Base-by-base conservation (phyloP, 2,113 vertebrate genomes). In the Pycnonotus jocosus region DNA sequence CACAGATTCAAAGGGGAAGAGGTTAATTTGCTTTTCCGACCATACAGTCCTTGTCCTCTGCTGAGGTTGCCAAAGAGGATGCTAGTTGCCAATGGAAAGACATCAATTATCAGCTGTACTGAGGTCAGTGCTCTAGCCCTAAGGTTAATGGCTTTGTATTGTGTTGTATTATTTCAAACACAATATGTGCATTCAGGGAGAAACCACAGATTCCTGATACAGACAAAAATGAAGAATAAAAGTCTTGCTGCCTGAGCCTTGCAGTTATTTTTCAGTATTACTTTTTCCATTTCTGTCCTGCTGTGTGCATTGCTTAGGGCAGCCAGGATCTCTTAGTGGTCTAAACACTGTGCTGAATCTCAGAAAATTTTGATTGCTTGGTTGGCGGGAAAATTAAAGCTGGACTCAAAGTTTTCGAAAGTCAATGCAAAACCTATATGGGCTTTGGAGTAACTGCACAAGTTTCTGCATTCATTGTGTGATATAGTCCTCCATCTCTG, bases 11-110 rank as follows among this genome's bases (percentile, higher is more conserved):
- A 95, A 95, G 90, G 84, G 87, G 88, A 95, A 94, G 82, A 96
- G 94, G 95, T 97, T 96, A 96, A 96, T 96, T 94, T 93, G 93
- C 79, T 93, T 96, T 96, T 96, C 93, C 76, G 28, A 96, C 87
- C 64, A 70, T 85, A 94, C 68, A 94, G 82, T 83, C 85, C 71
- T 94, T 78, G 81, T 95, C 37, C 64, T 88, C 64, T 80, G 79
- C 87, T 86, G 64, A 92, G 71, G 76, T 7, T 95, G 93, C 90
- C 96, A 96, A 88, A 82, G 44, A 93, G 87, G 91, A 95, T 95
- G 93, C 84, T 92, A 62, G 86, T 17, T 95, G 90, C 91, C 94
- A 90, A 94, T 94, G 92, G 88, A 96, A 96, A 96, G 94, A 81
- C 95, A 97, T 97, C 76, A 90, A 97, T 97, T 95, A 92, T 94